Evolutionary conservation across 53 echinoderm and acorn worm genomes (phyloP).

Genomic region (Echinarachnius parma): DNA sequence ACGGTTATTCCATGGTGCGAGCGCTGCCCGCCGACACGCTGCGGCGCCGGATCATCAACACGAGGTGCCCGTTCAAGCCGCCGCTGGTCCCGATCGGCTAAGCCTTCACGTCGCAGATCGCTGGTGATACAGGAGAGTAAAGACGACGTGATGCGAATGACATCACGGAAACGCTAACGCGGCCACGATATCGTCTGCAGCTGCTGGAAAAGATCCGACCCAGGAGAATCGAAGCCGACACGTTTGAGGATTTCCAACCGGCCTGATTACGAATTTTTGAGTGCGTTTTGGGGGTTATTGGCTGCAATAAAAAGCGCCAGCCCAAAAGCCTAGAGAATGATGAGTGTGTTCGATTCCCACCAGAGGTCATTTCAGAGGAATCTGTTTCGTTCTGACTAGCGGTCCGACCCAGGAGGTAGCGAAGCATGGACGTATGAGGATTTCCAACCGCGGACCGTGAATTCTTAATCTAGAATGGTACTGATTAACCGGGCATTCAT

Average conservation of each 20-base stretch:
- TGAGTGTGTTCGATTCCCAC: no score
- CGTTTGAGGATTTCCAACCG: conserved; percentile 31
- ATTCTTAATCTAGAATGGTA: no score
- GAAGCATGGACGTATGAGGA: no score
- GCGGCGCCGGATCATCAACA: conserved; percentile 19
- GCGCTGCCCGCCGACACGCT: conserved; percentile 36
- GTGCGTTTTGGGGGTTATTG: no score
- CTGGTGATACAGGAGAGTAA: conserved; percentile 17
- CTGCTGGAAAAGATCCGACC: conserved; percentile 16
- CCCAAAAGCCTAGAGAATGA: no score
- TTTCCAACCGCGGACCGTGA: no score
- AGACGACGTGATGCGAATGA: conserved; percentile 12
- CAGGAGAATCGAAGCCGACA: conserved; percentile 6
- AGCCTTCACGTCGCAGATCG: conserved; percentile 25
- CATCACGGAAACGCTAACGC: not conserved
- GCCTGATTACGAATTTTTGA: conserved; percentile 19
- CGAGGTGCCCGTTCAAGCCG: conserved; percentile 13
- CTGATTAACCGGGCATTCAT: no score
- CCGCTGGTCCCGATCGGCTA: conserved; percentile 21
- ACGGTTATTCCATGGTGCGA: conserved; percentile 5
- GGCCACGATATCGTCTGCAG: no score
- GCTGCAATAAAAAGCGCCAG: no score
- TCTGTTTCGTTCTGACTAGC: no score
- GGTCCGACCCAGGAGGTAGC: no score
- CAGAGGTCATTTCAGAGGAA: no score